Base-by-base conservation (phyloP, 2,888 invertebrate genomes). In the Melanostoma scalare region DNA sequence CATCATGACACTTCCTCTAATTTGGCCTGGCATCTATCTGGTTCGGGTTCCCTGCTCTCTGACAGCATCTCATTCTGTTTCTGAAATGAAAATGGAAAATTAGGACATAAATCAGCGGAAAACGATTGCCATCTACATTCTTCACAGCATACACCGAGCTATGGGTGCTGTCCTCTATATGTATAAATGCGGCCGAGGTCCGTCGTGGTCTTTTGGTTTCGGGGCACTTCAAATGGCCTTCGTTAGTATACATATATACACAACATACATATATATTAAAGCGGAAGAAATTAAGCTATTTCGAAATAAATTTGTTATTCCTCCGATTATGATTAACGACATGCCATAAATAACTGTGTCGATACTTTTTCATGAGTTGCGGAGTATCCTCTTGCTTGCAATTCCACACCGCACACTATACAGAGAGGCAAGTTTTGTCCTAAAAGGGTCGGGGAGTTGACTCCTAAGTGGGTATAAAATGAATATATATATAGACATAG, bases 231-330 rank as follows among this genome's bases (percentile, higher is more conserved):
- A 20, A 20, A 20, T 20, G 20, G 20, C 20, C 20, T 20, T 20
- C 20, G 20, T 20, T 20, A 20, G 20, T 20, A 20, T 20, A 20
- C 1, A 20, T 1, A 20, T 20, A 20, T 20, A 20, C 1, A 20
- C 20, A 20, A 20, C 20, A 20, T 20, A 20, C 20, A 20, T 38
- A 48, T 33, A 10, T n/a, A 53, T 61, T 20, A 20, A 20, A 84
- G 58, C 84, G 84, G 84, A 84, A 84, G 84, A 79, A 84, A 84
- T 84, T 84, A 84, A 84, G 79, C 84, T 75, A 84, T 84, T 84
- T 75, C 74, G 74, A 84, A 79, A 84, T 79, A 84, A 84, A 84
- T 84, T 84, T 74, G 84, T 84, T 79, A 84, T 79, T 79, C 79
- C 48, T 79, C 20, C 84, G 84, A 84, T 84, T 84, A 84, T 84